These are phyloP conservation scores for Theonella swinhoei DNA, from an alignment of 37 sponge, comb jelly and placozoan species.

Conservation along the genomic window DNA sequence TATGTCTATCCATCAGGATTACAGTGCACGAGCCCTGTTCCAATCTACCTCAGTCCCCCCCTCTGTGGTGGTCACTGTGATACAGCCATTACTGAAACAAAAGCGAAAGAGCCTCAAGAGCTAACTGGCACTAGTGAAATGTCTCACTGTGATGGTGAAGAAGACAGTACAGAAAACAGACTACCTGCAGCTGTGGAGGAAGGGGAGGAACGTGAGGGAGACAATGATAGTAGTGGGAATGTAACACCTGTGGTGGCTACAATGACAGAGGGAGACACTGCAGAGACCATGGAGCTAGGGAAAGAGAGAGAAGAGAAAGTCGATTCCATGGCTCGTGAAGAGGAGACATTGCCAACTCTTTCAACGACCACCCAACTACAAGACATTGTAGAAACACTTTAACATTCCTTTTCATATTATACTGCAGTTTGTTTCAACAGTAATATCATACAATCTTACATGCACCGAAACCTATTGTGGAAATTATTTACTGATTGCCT, in stretches of 20 bases:
- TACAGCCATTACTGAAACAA: background rate
- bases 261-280: background rate
- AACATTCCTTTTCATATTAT: too few species aligned
- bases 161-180: too few species aligned
- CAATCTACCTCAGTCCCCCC: conserved; percentile 50
- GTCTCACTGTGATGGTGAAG: background rate
- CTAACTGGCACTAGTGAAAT: background rate
- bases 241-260: background rate
- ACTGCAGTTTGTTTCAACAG: too few species aligned
- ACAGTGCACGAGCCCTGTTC: conserved; percentile 62
- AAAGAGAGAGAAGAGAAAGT: background rate
- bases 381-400: too few species aligned
- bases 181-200: background rate
- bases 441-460: too few species aligned
- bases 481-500: too few species aligned
- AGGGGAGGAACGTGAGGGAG: background rate
- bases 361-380: too few species aligned
- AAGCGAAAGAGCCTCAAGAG: background rate
- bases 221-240: background rate
- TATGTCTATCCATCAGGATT: conserved; percentile 36
- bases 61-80: conserved; percentile 65
- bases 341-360: too few species aligned
- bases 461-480: too few species aligned
- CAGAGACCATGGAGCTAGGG: background rate
- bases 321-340: too few species aligned